Evolutionary conservation across 2,113 vertebrate species (phyloP), one percentile per base, ranked within the genome.

Genomic region (Elaphurus davidianus): DNA sequence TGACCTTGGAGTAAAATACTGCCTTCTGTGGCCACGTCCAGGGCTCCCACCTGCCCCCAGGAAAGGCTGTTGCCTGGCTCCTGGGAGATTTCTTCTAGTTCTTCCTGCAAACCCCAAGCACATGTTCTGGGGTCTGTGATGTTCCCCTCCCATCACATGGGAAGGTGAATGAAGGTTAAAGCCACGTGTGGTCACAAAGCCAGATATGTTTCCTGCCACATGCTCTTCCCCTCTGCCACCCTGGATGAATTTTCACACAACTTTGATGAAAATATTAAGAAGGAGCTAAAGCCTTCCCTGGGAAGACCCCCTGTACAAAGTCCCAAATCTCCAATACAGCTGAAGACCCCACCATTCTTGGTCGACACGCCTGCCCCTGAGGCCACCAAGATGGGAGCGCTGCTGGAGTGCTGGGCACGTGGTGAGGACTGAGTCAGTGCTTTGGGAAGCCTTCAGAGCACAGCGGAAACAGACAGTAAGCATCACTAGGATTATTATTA

Each of bases 281-380:
- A 78, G 28, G 33, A 57, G 1, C 27, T 13, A 5, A 36, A 27
- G 5, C 7, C 52, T 19, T 78, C 33, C 0, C 25, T 30, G 50
- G 19, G 17, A 4, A 71, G 27, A 43, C 2, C 4, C 30, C 43
- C 47, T 59, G 57, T 21, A 27, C 36, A 5, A 40, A 57, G 16
- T 6, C 30, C 62, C 2, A 12, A 10, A 5, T 4, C 10, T 19
- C 7, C 2, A 0, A 2, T 13, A 1, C 11, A 13, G 5, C 54
- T 2, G 12, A 79, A 45, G 54, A 19, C 4, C 27, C 52, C 27
- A 6, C 17, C 11, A 19, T 7, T 17, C 40, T 11, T 9, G 28
- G 27, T 17, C 6, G n/a, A 12, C n/a, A n/a, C 27, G 0, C 10
- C 27, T 54, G 9, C 21, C 40, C 12, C 1, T 0, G 0, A 27